Evolutionary conservation across 2,113 vertebrate genomes (phyloP).

Genomic region (Upupa epops): DNA sequence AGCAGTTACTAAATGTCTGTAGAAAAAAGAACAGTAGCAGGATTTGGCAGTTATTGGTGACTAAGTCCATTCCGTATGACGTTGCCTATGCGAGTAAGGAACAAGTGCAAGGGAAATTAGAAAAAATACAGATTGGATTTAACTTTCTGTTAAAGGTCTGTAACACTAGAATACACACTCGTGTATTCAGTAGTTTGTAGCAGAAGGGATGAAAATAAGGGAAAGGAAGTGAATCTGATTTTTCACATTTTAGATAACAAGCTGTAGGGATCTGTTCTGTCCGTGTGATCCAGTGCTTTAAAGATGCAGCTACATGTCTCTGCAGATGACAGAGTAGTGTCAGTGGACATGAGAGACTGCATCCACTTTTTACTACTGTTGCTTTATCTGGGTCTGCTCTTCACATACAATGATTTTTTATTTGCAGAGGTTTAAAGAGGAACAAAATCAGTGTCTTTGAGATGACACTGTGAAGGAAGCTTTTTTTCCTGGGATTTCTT

Average conservation of each 20-base stretch:
- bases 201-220: background rate
- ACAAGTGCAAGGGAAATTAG: background rate
- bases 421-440: background rate
- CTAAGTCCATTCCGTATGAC: background rate
- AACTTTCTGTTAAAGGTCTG: background rate
- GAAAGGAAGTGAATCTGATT: background rate
- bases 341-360: background rate
- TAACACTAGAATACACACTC: background rate
- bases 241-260: background rate
- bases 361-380: background rate
- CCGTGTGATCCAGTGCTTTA: background rate
- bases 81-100: background rate
- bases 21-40: background rate
- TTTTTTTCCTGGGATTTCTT: background rate
- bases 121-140: background rate
- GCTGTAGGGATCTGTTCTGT: background rate
- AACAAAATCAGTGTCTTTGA: background rate
- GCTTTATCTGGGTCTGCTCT: too few relatives aligned
- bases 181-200: background rate
- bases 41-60: background rate
- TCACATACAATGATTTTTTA: background rate
- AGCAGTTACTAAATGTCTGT: background rate
- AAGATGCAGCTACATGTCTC: background rate
- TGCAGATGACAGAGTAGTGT: background rate
- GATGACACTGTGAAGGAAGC: background rate